Evolutionary conservation across 2,113 vertebrate species (phyloP).

Genomic region (Myiozetetes cayanensis): DNA sequence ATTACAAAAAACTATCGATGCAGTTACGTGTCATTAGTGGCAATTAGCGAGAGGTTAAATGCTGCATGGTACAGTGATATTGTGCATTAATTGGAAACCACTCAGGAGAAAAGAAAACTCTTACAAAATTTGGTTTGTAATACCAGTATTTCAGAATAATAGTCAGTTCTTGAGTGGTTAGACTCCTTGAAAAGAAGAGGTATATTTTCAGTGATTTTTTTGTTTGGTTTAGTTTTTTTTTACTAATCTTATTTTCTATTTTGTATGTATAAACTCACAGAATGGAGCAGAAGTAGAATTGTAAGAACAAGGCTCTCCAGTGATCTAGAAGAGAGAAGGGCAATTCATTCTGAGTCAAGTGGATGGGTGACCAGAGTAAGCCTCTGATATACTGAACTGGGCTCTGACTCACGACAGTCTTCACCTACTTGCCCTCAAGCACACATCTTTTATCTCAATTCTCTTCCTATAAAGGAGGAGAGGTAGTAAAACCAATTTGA

Average conservation of each 20-base stretch:
- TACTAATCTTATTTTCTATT: not conserved
- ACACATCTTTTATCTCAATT: not conserved
- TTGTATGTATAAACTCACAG: not conserved
- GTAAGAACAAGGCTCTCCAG: not conserved
- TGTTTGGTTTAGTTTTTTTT: not conserved
- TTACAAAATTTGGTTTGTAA: not conserved
- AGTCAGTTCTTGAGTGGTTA: not conserved
- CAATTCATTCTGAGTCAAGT: not conserved
- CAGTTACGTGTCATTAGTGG: slow-evolving; percentile 16
- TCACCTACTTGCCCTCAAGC: not conserved
- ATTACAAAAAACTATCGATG: slow-evolving; percentile 12
- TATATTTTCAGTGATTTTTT: not conserved
- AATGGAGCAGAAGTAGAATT: not conserved
- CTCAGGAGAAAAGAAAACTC: not conserved
- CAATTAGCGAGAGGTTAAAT: slow-evolving; percentile 56
- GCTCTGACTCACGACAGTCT: not conserved
- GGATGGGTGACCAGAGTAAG: not conserved
- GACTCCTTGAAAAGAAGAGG: not conserved
- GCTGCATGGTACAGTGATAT: not conserved
- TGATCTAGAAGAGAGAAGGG: not conserved
- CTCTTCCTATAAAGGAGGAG: not conserved
- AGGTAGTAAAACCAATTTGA: not conserved
- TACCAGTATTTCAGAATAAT: not conserved
- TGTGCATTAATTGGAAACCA: slow-evolving; percentile 21
- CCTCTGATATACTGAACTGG: not conserved